phyloP scores from a whole-genome alignment of 2,113 vertebrate species.

The Oryzias javanicus region DNA sequence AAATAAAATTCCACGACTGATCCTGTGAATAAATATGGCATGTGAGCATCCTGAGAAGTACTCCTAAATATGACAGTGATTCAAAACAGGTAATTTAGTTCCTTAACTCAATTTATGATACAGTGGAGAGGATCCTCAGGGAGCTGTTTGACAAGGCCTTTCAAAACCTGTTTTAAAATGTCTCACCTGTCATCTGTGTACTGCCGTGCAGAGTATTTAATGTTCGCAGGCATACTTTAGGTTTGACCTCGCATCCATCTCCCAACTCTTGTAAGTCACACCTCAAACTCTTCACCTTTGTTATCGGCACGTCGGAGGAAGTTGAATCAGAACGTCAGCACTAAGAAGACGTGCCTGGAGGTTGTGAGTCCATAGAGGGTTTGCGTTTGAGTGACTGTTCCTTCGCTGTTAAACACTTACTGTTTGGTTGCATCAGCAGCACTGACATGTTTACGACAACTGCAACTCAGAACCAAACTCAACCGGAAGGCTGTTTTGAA shows the following conservation, averaged over 20 bases:
- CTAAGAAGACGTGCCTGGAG: constrained; percentile 19
- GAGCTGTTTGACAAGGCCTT: background rate
- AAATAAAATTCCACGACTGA: too few species aligned
- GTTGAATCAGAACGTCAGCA: background rate
- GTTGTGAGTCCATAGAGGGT: constrained; percentile 22
- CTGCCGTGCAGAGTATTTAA: background rate
- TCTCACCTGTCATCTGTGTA: background rate
- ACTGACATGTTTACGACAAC: background rate
- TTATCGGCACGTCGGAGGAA: constrained; percentile 16
- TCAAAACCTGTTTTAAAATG: background rate
- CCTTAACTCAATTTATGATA: too few species aligned
- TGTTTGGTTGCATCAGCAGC: background rate
- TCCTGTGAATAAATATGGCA: too few species aligned
- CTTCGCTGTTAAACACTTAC: constrained; percentile 27
- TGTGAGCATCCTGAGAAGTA: too few species aligned
- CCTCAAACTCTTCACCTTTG: constrained; percentile 1
- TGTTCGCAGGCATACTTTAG: background rate
- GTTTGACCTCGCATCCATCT: background rate
- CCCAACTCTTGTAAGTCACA: background rate
- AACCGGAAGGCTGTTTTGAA: background rate
- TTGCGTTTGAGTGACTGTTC: constrained; percentile 7
- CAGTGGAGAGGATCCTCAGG: too few species aligned
- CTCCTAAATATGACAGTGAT: too few species aligned
- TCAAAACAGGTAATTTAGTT: too few species aligned
- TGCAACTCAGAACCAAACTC: background rate